Evolutionary conservation across 2,797 vertebrate species (phyloP), one percentile per base, ranked within the genome.

Genomic region (Cynodonichthys magdalenae): DNA sequence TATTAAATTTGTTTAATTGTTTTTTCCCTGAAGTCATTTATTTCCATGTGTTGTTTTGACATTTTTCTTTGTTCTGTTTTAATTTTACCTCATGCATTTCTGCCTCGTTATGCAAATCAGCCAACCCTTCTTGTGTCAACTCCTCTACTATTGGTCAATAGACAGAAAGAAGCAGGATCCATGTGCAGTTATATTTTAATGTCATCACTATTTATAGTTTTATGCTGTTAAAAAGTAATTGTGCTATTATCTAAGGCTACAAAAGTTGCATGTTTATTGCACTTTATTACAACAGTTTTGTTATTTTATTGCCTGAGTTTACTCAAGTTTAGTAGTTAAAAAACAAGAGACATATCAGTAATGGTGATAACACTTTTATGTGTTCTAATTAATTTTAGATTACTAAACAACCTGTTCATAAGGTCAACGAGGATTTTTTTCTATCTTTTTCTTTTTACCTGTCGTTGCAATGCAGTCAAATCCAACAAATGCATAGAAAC

Each of bases 401-500:
- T 4, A 11, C n/a, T 7, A 17, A 12, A 53, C 9, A 15, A 53
- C 27, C 10, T 12, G 4, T n/a, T 34, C 3, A 29, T 17, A 34
- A n/a, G 15, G 9, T 34, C 1, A 5, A 8, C n/a, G n/a, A n/a
- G n/a, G n/a, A n/a, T n/a, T 24, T 8, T 7, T 34, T 31, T 31
- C 31, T 9, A 31, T 31, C 5, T 31, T 6, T 36, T 11, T 3
- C 10, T 36, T 74, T 57, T 70, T 48, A 90, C 95, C 93, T 53
- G 87, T 94, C 18, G 95, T 96, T 20, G 95, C 94, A 0, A 96
- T 95, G 87, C 95, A 96, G 87, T 96, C 95, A 81, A 97, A 96
- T 4, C 96, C 96, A 82, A 95, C 94, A 71, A 96, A 97, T n/a
- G 95, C 96, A 61, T 95, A 97, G 86, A 97, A 96, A 74, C 95